A percentile compares a stretch with the other conserved stretches of the same genome.
Evolutionary conservation across 1,140 invertebrate species (phyloP).

Genomic region (Drosophila seguyi): DNA sequence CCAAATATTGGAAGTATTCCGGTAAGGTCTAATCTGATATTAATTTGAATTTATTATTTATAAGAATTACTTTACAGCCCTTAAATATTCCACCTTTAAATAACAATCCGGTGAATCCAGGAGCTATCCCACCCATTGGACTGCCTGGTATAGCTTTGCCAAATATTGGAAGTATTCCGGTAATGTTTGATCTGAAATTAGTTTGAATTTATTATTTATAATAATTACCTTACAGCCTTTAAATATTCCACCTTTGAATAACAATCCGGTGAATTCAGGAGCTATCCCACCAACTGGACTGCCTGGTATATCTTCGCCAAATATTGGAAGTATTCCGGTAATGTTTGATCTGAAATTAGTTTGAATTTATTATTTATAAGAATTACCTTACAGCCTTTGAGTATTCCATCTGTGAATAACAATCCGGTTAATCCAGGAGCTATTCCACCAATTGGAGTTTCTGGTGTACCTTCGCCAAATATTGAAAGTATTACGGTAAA

Average conservation of each 20-base stretch:
- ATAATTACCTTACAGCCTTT: background rate
- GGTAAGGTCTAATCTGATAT: background rate
- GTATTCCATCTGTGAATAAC: background rate
- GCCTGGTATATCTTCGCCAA: too few species aligned
- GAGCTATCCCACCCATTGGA: too few species aligned
- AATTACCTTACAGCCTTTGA: background rate
- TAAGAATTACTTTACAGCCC: background rate
- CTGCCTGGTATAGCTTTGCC: too few species aligned
- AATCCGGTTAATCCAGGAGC: background rate
- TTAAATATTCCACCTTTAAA: background rate
- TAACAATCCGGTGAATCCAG: background rate
- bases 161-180: too few species aligned
- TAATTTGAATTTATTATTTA: background rate
- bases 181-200: background rate
- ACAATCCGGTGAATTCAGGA: background rate
- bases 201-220: background rate
- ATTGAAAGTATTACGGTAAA: background rate
- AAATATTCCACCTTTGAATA: background rate
- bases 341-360: background rate
- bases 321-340: background rate
- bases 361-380: background rate
- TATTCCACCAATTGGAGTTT: too few species aligned
- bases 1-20: too few species aligned
- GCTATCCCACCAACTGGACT: too few species aligned
- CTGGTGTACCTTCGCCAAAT: too few species aligned